Conservation (phyloP, 1,140 invertebrate genomes). For the Lasioglossum baleicum region DNA sequence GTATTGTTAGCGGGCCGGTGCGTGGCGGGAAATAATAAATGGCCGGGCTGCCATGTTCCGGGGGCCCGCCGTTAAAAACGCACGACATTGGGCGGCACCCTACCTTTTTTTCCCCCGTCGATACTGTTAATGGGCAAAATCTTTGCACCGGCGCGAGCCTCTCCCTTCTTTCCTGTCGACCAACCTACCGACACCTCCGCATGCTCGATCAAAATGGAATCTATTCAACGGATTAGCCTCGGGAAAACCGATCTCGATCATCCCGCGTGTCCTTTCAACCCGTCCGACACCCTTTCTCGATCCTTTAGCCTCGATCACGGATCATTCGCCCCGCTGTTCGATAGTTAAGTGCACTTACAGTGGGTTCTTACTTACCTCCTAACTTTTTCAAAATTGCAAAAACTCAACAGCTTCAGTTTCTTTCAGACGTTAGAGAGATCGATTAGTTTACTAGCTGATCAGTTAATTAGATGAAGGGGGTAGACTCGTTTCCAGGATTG, state of each 20-base stretch:
- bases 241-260: neutral
- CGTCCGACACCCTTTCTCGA: neutral
- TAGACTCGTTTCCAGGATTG: too few relatives aligned
- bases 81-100: constrained; percentile 40
- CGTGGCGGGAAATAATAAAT: constrained; percentile 75
- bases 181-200: constrained; percentile 15
- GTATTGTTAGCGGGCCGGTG: constrained; percentile 68
- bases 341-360: too few relatives aligned
- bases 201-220: constrained; percentile 25
- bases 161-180: constrained; percentile 10
- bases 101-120: constrained; percentile 11
- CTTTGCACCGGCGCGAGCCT: constrained; percentile 31
- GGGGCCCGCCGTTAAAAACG: constrained; percentile 32
- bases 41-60: constrained; percentile 64
- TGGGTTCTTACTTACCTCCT: too few relatives aligned
- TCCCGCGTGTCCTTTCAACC: neutral
- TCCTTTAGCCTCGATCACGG: neutral
- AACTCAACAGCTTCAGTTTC: too few relatives aligned
- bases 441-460: too few relatives aligned
- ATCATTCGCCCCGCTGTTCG: too few relatives aligned
- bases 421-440: too few relatives aligned
- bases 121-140: constrained; percentile 38
- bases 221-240: neutral
- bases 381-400: too few relatives aligned
- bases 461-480: too few relatives aligned